Evolutionary conservation across 2,113 vertebrate species (phyloP).

Genomic region (Tupaia chinensis): DNA sequence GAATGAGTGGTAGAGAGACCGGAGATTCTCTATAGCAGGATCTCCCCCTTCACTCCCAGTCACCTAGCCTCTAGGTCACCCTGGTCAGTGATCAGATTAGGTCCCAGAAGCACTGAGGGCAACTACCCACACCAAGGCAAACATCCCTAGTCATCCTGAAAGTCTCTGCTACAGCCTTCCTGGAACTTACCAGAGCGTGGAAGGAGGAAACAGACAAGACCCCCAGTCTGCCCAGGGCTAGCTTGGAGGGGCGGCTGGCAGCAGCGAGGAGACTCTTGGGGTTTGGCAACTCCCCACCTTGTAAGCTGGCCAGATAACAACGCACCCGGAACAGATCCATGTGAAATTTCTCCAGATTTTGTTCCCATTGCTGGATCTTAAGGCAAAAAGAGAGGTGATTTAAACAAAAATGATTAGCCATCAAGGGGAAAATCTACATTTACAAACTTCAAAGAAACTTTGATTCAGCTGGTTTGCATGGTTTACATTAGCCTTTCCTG

Average conservation of each 20-base stretch:
- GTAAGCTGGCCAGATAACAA: constrained; percentile 97
- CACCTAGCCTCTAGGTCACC: background rate
- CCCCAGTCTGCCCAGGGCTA: constrained; percentile 94
- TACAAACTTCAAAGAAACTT: constrained; percentile 72
- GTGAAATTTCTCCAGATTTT: constrained; percentile 98
- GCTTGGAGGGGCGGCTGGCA: constrained; percentile 95
- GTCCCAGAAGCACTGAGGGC: no score
- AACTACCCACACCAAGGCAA: background rate
- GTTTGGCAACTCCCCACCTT: constrained; percentile 97
- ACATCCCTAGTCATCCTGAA: rapidly evolving
- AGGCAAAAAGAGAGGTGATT: constrained; percentile 64
- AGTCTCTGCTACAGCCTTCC: background rate
- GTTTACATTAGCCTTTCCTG: constrained; percentile 63
- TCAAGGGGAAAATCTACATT: constrained; percentile 44
- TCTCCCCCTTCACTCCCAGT: no score
- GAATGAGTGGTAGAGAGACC: background rate
- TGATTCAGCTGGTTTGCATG: constrained; percentile 64
- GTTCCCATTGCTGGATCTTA: constrained; percentile 99
- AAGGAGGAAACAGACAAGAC: constrained; percentile 98
- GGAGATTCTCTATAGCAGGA: background rate
- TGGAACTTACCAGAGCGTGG: constrained; percentile 94
- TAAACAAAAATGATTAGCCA: constrained; percentile 51
- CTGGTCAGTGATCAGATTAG: background rate
- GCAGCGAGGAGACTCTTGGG: constrained; percentile 96
- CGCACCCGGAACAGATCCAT: constrained; percentile 97